Evolutionary conservation across 2,113 vertebrate species (phyloP), one percentile per base, ranked within the genome.

Genomic region (Hippotragus niger): DNA sequence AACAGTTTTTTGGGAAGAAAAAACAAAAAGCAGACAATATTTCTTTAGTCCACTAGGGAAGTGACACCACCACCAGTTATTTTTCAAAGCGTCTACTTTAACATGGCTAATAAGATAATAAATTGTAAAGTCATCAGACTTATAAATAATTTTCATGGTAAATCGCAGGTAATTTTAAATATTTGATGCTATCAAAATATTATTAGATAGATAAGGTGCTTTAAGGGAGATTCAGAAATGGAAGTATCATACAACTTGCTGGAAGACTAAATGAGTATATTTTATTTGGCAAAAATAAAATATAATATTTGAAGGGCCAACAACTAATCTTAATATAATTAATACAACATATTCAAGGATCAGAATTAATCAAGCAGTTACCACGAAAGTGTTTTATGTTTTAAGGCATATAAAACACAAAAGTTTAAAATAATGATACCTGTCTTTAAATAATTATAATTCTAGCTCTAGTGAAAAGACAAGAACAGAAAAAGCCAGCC

Each of bases 271-370:
- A 86, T 71, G 5, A 84, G 9, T 12, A 36, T 62, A 60, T 16
- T 16, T 97, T 31, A 78, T 52, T 58, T 84, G 50, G 25, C n/a
- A 94, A 92, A 97, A 94, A 23, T 88, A 86, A 95, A 95, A 52
- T 55, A 83, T 14, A 67, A 13, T 36, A 96, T 80, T 52, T 93
- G 36, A 52, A 93, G 21, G 60, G 27, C 47, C 47, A 81, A 81
- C 9, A 81, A 81, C 29, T 33, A 81, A 81, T 52, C 17, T 52
- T 52, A 52, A 50, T 47, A 47, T 47, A 80, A 81, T 81, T 81
- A 81, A 81, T 52, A 81, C 47, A 81, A 33, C 45, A 81, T 52
- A 33, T 50, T 71, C 29, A 81, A 81, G 47, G 13, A 62, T 94
- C 15, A 94, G 31, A 90, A 85, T 55, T 85, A 91, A 67, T 87